phyloP scores from a whole-genome alignment of 2,888 invertebrate genomes.

The Stictocephala bisonia region DNA sequence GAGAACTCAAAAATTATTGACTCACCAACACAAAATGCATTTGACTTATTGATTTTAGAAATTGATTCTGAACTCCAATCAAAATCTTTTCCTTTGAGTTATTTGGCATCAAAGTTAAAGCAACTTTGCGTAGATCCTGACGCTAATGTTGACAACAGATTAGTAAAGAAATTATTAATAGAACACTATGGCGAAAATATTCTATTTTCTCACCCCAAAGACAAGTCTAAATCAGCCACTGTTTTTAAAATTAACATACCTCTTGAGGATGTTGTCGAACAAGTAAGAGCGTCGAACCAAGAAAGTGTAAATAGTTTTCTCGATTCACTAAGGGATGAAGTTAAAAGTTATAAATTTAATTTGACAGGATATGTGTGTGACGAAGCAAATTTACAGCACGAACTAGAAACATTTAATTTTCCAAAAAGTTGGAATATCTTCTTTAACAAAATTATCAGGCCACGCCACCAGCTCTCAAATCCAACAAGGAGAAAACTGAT shows the following conservation, averaged over 20 bases:
- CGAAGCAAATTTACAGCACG: conserved; percentile 1
- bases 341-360: conserved; percentile 7
- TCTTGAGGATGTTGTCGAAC: conserved; percentile 9
- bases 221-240: conserved; percentile 5
- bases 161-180: conserved; percentile 8
- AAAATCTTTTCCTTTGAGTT: conserved; percentile 12
- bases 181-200: conserved; percentile 24
- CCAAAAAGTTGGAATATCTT: conserved; percentile 17
- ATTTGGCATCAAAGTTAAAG: not conserved
- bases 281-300: not conserved
- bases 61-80: conserved; percentile 11
- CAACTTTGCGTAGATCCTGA: not conserved
- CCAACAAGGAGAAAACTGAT: conserved; percentile 29
- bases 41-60: conserved; percentile 5
- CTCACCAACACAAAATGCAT: not conserved
- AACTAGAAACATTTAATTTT: conserved; percentile 7
- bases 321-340: conserved; percentile 8
- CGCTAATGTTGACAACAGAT: not conserved
- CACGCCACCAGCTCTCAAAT: conserved; percentile 18
- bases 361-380: conserved; percentile 26
- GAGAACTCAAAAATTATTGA: not conserved
- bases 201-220: conserved; percentile 19
- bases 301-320: not conserved
- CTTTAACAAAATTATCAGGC: conserved; percentile 5
- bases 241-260: conserved; percentile 22